Evolutionary conservation across 2,113 vertebrate species (phyloP), one percentile per base, ranked within the genome.

Genomic region (Stercorarius parasiticus): DNA sequence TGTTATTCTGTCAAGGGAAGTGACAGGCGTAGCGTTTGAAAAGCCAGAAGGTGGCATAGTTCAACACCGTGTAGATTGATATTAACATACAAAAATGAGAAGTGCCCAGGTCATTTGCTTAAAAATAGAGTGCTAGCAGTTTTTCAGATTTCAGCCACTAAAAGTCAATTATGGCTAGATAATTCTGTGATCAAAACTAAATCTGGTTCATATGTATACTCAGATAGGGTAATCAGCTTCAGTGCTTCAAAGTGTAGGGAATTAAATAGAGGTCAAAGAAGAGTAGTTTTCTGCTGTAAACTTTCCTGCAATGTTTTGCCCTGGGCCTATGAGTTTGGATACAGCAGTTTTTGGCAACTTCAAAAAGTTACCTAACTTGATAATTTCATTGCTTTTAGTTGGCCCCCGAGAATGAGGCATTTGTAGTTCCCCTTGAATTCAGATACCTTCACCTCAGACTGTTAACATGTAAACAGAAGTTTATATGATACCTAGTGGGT

Each of bases 21-120:
- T 98, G 98, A 96, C 95, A 98, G 89, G 94, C 94, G 18, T 92
- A 94, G 95, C 94, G 77, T 95, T 96, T 95, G 89, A 95, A 86
- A 96, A 98, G 92, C 96, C 91, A 91, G 91, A 73, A 96, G 93
- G 87, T 94, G 97, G 72, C 96, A 73, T 40, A 95, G 97, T 97
- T 97, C 97, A 98, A 50, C 38, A 85, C 81, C 6, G 8, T 29
- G 87, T 91, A 97, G 90, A 95, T 50, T 93, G 94, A 83, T 96
- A 97, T 86, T 97, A 97, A 95, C 86, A 90, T 85, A 90, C 66
- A 94, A 85, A 97, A 97, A 93, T 52, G 74, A 95, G 78, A 95
- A 96, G 70, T 21, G n/a, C 79, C 84, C 62, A 79, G 93, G 86
- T 90, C 83, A 96, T 66, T 92, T 85, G 40, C 85, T 96, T 97